Evolutionary conservation across 2,888 invertebrate genomes (phyloP).

Genomic region (Trissolcus japonicus): DNA sequence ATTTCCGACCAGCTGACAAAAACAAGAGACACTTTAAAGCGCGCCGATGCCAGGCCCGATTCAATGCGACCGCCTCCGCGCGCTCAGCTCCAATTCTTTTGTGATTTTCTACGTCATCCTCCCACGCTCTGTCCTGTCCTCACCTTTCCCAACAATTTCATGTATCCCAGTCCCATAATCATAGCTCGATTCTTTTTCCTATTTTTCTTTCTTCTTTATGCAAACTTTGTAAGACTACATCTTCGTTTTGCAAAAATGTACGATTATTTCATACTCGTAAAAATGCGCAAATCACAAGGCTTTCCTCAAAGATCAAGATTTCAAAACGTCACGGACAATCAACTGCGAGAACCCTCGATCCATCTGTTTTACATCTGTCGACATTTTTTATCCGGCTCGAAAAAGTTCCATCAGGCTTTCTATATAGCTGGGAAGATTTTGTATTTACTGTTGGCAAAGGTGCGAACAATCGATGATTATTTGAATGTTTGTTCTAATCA

Average conservation of each 20-base stretch:
- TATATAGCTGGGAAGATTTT: neutral
- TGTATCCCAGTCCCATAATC: constrained; percentile 12
- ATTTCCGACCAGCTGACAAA: constrained; percentile 73
- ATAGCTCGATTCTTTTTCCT: neutral
- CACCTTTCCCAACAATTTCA: constrained; percentile 44
- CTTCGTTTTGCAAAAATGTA: constrained; percentile 17
- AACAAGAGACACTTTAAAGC: constrained; percentile 70
- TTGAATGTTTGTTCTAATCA: constrained; percentile 4
- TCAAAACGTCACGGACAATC: constrained; percentile 55
- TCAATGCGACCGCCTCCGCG: constrained; percentile 72
- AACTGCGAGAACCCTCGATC: constrained; percentile 45
- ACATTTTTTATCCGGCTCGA: constrained; percentile 49
- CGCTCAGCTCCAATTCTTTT: constrained; percentile 74
- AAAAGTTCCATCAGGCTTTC: neutral
- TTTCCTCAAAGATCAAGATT: constrained; percentile 56
- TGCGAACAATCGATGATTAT: constrained; percentile 1
- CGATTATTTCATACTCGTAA: neutral
- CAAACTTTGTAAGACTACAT: neutral
- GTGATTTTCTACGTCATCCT: constrained; percentile 63
- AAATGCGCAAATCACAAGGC: constrained; percentile 10
- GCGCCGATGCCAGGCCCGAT: constrained; percentile 72
- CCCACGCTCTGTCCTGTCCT: constrained; percentile 20
- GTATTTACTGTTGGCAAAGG: neutral
- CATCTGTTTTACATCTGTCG: constrained; percentile 60
- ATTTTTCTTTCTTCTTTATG: neutral